Evolutionary conservation across 2,113 vertebrate species (phyloP), one percentile per base, ranked within the genome.

Genomic region (Pterocles burchelli): DNA sequence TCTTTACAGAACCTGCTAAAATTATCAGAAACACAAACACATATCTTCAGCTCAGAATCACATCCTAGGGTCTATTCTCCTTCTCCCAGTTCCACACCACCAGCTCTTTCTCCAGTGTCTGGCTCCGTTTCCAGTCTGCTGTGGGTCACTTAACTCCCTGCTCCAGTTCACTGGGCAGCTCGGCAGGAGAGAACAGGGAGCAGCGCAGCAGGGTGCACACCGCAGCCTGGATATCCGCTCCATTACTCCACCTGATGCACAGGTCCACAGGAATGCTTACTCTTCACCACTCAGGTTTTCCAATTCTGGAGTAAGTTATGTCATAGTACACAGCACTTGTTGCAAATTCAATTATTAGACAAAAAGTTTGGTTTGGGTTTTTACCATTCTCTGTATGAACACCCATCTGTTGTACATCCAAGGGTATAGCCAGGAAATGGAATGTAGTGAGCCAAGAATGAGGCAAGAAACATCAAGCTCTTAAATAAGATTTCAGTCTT

Each of bases 161-260:
- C 62, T 61, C 51, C 17, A 51, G 58, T 20, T 49, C 59, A 20
- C n/a, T 1, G 2, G 17, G 57, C 45, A 58, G 68, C 59, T 63
- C 34, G 4, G 29, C 7, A 11, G 11, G 31, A 46, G 41, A 49
- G 7, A 5, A 25, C 5, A 20, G 24, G 41, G 48, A 36, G 26
- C 16, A 1, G 36, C 24, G 19, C 29, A 29, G 79, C 29, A 2
- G 34, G 18, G 46, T 46, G 12, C 13, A 38, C 55, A 10, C 52
- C 11, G 46, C 54, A 54, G 62, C n/a, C 46, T 1, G 1, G 55
- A 45, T 1, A n/a, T n/a, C n/a, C n/a, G 2, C 34, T 71, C 48
- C 2, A 1, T 17, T 3, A 0, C 62, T 46, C n/a, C 46, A 13
- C 33, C 45, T 25, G 21, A 38, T 13, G 10, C 9, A 15, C 45